A percentile compares a stretch with the other conserved stretches of the same genome.
phyloP scores from a whole-genome alignment of 2,888 invertebrate genomes.

The Sycophila texana region DNA sequence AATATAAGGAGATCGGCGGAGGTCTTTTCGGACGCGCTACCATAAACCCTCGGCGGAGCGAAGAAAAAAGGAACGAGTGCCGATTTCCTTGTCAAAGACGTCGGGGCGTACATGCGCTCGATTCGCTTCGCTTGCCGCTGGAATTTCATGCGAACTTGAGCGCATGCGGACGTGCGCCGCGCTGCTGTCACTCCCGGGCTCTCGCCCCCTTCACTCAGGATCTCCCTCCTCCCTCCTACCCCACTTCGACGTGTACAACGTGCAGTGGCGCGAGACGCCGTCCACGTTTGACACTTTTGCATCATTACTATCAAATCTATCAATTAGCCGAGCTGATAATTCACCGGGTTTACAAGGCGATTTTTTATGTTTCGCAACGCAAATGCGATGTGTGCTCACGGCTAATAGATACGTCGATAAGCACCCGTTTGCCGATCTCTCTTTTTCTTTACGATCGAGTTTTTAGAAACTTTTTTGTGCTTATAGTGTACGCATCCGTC shows the following conservation, averaged over 20 bases:
- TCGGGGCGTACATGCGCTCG: slow-evolving; percentile 24
- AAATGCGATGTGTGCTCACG: slow-evolving; percentile 1
- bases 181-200: slow-evolving; percentile 8
- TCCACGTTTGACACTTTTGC: slow-evolving; percentile 41
- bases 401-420: background rate
- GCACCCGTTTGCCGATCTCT: background rate
- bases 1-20: background rate
- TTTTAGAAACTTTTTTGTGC: background rate
- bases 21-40: slow-evolving; percentile 10
- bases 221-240: background rate
- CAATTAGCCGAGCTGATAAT: slow-evolving; percentile 34
- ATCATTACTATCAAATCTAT: slow-evolving; percentile 22
- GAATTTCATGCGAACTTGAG: slow-evolving; percentile 46
- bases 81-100: slow-evolving; percentile 42
- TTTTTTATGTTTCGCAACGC: slow-evolving; percentile 4
- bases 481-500: too few relatives aligned
- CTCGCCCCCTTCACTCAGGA: slow-evolving; percentile 29
- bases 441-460: background rate
- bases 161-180: background rate
- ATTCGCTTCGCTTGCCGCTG: slow-evolving; percentile 45
- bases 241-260: background rate
- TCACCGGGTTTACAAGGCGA: background rate
- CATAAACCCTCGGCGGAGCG: background rate
- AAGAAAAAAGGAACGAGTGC: slow-evolving; percentile 23
- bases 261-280: background rate